These are phyloP conservation scores for Chesias legatella DNA, from an alignment of 2,888 invertebrate species.

Conservation along the genomic window DNA sequence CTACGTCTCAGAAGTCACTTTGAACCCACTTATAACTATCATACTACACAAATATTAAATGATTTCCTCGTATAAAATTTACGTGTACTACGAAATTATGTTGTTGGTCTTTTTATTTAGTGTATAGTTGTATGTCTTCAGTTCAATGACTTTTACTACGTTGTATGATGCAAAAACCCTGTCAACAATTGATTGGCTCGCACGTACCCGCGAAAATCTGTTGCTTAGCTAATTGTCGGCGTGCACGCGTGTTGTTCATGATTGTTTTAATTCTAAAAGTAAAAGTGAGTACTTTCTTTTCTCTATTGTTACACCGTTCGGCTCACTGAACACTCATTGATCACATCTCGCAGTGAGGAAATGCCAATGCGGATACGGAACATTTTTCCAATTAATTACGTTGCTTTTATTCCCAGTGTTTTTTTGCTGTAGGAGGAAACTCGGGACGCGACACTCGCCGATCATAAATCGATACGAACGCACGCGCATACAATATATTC, in stretches of 20 bases:
- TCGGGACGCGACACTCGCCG: conserved; percentile 42
- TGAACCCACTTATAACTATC: too few relatives aligned
- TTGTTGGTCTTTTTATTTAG: background rate
- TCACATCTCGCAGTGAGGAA: conserved; percentile 33
- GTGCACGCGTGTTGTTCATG: conserved; percentile 7
- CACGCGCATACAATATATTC: conserved; percentile 32
- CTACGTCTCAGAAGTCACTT: too few relatives aligned
- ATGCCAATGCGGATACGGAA: conserved; percentile 48
- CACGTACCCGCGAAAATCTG: conserved; percentile 8
- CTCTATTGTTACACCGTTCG: conserved; percentile 8
- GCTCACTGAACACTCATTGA: conserved; percentile 5
- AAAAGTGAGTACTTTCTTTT: conserved; percentile 20
- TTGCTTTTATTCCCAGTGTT: conserved; percentile 33
- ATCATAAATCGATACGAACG: conserved; percentile 36
- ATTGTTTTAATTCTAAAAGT: conserved; percentile 10
- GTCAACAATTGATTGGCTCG: conserved; percentile 14
- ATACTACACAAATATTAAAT: too few relatives aligned
- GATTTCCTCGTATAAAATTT: background rate
- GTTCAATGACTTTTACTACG: conserved; percentile 22
- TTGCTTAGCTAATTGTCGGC: conserved; percentile 6
- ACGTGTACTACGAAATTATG: background rate
- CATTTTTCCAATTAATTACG: conserved; percentile 21
- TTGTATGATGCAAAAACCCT: conserved; percentile 12
- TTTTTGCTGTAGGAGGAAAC: conserved; percentile 38
- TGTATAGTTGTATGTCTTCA: background rate